Evolutionary conservation across 92 coral and sea anemone species (phyloP), one percentile per base, ranked within the genome.

Genomic region (Epizoanthus rinbou): DNA sequence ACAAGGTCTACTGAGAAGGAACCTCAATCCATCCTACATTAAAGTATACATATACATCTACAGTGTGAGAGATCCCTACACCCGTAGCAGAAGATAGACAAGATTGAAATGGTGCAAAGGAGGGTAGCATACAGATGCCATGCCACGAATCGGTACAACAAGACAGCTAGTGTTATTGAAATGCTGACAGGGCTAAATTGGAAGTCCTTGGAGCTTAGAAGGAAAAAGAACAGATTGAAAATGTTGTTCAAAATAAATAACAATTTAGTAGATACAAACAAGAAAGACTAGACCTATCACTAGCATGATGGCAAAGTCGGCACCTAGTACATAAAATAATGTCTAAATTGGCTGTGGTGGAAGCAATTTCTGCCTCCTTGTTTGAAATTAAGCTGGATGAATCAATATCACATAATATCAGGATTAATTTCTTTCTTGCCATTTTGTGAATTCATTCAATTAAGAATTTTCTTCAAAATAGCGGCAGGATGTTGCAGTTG

Each of bases 1-100:
- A 28, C 56, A 0, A 15, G 79, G 79, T 37, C 33, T 73, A 14
- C 79, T 73, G 57, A 73, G 57, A 69, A 69, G 75, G 37, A 69
- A 69, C 41, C 41, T 19, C 47, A 4, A 0, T 57, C 15, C 19
- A 17, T n/a, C 21, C 5, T 5, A 57, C 62, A 57, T n/a, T 57
- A n/a, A 3, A 57, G 62, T 57, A 0, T 28, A 2, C 31, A 28
- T 28, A 57, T 10, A 15, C 19, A 15, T 57, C 62, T 15, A 57
- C 62, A 15, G 62, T n/a, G 21, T 57, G 1, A 17, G 62, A 57
- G 31, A 28, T n/a, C 62, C 62, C 17, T 10, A 57, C 15, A 57
- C 60, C 16, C 2, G 31, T 18, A 58, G 23, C 64, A 58, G 64
- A 58, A 3, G 9, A 58, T 58, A 17, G n/a, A 58, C 23, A 58